Conservation (phyloP, 2,797 vertebrate species). For the Lophius americanus region DNA sequence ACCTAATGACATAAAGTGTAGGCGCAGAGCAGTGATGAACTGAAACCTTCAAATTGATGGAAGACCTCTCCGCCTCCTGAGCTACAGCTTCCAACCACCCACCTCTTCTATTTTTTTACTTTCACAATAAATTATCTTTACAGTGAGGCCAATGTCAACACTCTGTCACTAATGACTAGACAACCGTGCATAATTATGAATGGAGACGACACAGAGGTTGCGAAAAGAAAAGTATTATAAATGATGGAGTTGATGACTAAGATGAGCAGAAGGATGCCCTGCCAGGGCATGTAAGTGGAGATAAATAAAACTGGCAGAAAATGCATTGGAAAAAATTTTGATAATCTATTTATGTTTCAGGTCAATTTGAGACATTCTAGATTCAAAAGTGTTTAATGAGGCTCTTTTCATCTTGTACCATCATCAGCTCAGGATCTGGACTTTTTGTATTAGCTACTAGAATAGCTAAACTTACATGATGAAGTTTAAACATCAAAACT, state of each 20-base stretch:
- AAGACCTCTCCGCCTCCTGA: too few species aligned
- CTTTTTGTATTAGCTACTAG: neutral
- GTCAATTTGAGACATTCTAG: neutral
- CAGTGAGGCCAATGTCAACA: slow-evolving; percentile 1
- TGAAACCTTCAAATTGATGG: too few species aligned
- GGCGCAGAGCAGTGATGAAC: too few species aligned
- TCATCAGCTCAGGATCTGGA: neutral
- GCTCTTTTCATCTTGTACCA: neutral
- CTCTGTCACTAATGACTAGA: slow-evolving; percentile 6
- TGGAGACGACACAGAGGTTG: neutral
- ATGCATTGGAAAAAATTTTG: neutral
- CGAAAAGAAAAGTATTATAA: slow-evolving; percentile 7
- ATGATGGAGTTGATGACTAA: slow-evolving; percentile 2
- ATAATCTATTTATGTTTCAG: neutral
- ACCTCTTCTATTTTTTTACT: too few species aligned
- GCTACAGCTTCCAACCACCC: too few species aligned
- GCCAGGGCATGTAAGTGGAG: neutral
- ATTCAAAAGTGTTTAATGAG: too few species aligned
- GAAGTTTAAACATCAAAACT: too few species aligned
- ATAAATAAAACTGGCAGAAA: neutral
- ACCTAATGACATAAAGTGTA: too few species aligned
- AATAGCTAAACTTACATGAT: neutral
- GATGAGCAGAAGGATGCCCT: neutral
- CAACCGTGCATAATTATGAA: neutral
- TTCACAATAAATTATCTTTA: neutral